phyloP scores from a whole-genome alignment of 2,888 invertebrate genomes.

The Drosophila crucigera region DNA sequence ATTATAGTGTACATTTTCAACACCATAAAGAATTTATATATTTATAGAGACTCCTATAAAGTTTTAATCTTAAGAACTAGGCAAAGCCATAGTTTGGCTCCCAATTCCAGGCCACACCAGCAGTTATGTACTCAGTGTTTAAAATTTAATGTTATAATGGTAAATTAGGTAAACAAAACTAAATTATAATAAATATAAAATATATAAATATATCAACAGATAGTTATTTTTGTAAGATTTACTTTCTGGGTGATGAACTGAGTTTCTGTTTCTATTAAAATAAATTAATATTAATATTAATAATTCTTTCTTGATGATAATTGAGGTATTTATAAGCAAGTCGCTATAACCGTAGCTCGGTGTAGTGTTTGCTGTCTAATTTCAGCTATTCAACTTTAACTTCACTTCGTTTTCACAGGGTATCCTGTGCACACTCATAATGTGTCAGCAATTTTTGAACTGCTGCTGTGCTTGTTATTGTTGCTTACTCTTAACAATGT shows the following conservation, averaged over 20 bases:
- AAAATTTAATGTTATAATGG: not conserved
- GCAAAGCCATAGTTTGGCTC: not conserved
- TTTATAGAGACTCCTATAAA: not conserved
- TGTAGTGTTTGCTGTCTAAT: not conserved
- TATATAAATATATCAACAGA: not conserved
- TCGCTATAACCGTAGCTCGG: not conserved
- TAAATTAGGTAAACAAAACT: not conserved
- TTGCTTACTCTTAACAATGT: slow-evolving; percentile 71
- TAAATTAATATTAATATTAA: not conserved
- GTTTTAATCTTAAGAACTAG: not conserved
- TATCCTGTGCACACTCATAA: slow-evolving; percentile 9
- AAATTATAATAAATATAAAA: not conserved
- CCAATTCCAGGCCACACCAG: not conserved
- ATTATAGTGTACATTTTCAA: not conserved
- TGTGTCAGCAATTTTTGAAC: slow-evolving; percentile 3
- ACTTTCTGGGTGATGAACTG: not conserved
- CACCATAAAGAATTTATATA: not conserved
- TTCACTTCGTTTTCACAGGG: slow-evolving; percentile 3
- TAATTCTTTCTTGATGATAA: not conserved
- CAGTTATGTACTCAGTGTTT: not conserved
- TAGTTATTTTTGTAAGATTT: not conserved
- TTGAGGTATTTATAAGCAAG: not conserved
- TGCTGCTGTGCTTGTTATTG: slow-evolving; percentile 56
- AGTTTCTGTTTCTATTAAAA: not conserved
- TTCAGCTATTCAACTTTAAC: not conserved